A percentile compares a stretch with the other conserved stretches of the same genome.
Conservation (phyloP, 2,797 vertebrate species). For the Lutjanus campechanus region DNA sequence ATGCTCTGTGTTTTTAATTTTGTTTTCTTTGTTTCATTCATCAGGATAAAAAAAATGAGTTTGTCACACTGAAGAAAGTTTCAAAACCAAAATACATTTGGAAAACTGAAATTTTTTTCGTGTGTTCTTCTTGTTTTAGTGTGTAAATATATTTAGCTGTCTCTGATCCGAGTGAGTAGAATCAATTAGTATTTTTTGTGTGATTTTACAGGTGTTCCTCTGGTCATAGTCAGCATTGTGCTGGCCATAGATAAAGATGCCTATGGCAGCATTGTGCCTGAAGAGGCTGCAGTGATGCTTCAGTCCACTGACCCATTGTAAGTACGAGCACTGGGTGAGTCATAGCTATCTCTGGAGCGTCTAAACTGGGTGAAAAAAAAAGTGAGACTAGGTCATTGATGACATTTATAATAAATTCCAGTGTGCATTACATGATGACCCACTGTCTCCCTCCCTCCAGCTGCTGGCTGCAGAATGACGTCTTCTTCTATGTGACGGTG, state of each 20-base stretch:
- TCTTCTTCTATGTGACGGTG: constrained; percentile 88
- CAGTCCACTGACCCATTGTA: constrained; percentile 83
- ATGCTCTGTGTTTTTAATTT: neutral
- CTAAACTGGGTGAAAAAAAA: neutral
- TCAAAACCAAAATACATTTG: neutral
- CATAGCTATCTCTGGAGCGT: neutral
- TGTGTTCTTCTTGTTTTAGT: neutral
- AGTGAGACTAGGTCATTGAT: neutral
- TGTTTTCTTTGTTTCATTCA: neutral
- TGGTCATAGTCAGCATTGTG: constrained; percentile 84
- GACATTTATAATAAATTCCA: constrained; percentile 9
- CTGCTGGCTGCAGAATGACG: constrained; percentile 76
- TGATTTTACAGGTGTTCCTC: constrained; percentile 81
- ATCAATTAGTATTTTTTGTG: neutral
- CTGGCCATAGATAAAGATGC: constrained; percentile 86
- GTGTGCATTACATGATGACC: neutral
- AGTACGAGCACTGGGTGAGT: constrained; percentile 73
- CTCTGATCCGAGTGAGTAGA: neutral
- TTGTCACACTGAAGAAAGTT: neutral
- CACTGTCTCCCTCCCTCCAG: constrained; percentile 43
- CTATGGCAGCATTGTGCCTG: constrained; percentile 78
- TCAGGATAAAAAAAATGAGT: too few relatives aligned
- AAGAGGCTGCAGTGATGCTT: neutral
- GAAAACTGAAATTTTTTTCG: neutral
- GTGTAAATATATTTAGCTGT: neutral